Evolutionary conservation across 2,888 invertebrate genomes (phyloP).

Genomic region (Ochlodes sylvanus): DNA sequence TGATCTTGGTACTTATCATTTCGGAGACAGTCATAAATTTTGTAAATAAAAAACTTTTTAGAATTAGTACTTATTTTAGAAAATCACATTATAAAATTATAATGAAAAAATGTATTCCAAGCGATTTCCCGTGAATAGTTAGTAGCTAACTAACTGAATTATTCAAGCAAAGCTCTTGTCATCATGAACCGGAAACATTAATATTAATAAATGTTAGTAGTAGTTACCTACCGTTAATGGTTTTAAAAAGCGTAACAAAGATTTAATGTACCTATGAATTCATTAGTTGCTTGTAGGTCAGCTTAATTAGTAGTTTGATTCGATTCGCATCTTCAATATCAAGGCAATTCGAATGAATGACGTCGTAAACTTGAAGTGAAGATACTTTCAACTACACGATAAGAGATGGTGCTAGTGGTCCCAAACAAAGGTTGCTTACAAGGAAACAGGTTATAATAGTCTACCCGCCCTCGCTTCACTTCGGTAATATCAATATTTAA

Average conservation of each 20-base stretch:
- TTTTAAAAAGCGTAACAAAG: slow-evolving; percentile 3
- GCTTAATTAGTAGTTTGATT: neutral
- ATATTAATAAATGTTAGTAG: neutral
- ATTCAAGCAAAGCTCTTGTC: too few relatives aligned
- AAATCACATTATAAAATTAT: too few relatives aligned
- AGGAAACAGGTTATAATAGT: too few relatives aligned
- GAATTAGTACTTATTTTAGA: too few relatives aligned
- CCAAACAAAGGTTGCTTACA: neutral
- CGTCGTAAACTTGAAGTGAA: neutral
- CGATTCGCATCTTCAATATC: neutral
- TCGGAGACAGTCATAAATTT: too few relatives aligned
- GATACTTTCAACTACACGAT: neutral
- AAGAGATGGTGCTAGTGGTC: neutral
- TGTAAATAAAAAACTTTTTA: too few relatives aligned
- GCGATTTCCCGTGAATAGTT: too few relatives aligned
- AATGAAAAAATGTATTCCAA: too few relatives aligned
- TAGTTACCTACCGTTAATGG: neutral
- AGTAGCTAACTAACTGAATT: too few relatives aligned
- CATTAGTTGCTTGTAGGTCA: neutral
- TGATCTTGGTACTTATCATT: too few relatives aligned
- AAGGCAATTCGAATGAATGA: neutral
- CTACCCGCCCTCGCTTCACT: too few relatives aligned
- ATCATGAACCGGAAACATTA: neutral
- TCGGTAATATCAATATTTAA: too few relatives aligned
- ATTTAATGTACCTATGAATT: neutral